phyloP scores from a whole-genome alignment of 2,113 vertebrate species.

The Oryzias celebensis region DNA sequence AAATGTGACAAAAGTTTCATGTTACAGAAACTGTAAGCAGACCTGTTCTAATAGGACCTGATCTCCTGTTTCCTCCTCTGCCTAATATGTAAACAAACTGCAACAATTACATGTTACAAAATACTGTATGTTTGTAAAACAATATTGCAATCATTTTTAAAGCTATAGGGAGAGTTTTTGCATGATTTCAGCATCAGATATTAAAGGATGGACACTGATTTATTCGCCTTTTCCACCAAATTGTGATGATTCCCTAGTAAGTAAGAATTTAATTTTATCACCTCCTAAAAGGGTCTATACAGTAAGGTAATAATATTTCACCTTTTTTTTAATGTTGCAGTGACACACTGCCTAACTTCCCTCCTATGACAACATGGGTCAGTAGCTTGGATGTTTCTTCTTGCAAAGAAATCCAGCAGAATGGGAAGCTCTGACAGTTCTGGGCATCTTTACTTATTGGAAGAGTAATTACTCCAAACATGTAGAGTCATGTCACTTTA shows the following conservation, averaged over 20 bases:
- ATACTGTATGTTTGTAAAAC: constrained; percentile 44
- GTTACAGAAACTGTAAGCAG: too few species aligned
- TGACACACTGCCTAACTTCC: too few species aligned
- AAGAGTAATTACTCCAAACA: constrained; percentile 10
- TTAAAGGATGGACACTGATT: constrained; percentile 14
- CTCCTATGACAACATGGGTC: neutral
- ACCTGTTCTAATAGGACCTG: constrained; percentile 19
- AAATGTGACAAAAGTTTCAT: constrained; percentile 16
- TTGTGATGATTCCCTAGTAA: neutral
- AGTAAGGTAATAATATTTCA: too few species aligned
- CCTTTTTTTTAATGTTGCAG: too few species aligned
- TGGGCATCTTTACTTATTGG: neutral
- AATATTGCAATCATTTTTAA: constrained; percentile 52
- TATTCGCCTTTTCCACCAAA: neutral
- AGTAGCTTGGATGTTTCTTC: neutral
- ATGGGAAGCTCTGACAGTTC: neutral
- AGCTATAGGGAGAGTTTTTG: neutral
- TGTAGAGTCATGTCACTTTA: constrained; percentile 43
- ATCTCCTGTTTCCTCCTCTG: constrained; percentile 47
- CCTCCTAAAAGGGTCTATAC: too few species aligned
- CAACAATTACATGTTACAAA: constrained; percentile 46
- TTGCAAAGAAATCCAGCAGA: constrained; percentile 5
- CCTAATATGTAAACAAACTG: constrained; percentile 56
- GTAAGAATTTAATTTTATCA: too few species aligned
- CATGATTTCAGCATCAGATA: too few species aligned